These are phyloP conservation scores for Euphysa ruthae DNA, from an alignment of 30 jellyfish, hydroid and myxozoan genomes.

Conservation along the genomic window DNA sequence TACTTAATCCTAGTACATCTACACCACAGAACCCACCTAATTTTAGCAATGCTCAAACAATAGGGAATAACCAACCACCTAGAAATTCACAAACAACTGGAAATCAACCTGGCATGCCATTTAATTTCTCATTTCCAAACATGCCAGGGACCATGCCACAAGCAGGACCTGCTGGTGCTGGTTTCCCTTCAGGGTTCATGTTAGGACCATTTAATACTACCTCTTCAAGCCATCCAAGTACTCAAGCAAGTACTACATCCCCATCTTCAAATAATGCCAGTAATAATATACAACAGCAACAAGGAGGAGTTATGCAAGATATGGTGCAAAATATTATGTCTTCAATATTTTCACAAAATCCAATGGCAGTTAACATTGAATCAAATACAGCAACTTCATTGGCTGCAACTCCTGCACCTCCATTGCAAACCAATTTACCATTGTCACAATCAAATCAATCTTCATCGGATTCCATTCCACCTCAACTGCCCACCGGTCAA, in stretches of 20 bases:
- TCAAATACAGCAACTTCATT: neutral
- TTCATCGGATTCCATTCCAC: neutral
- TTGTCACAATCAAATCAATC: neutral
- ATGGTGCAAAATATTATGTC: slow-evolving; percentile 7
- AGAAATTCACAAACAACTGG: neutral
- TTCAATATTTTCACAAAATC: slow-evolving; percentile 10
- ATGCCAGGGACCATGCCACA: neutral
- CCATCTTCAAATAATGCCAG: neutral
- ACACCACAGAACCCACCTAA: slow-evolving; percentile 10
- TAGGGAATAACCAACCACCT: neutral
- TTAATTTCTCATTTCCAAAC: neutral
- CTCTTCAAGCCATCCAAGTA: neutral
- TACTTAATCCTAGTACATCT: slow-evolving; percentile 18
- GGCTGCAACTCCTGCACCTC: slow-evolving; percentile 23
- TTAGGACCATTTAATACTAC: neutral
- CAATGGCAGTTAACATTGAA: slow-evolving; percentile 17
- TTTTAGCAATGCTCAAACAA: neutral
- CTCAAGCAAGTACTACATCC: neutral
- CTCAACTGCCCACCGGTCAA: neutral
- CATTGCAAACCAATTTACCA: neutral
- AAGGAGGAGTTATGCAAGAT: neutral
- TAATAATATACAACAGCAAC: neutral
- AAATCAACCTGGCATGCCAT: slow-evolving; percentile 6
- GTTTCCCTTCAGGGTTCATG: slow-evolving; percentile 5
- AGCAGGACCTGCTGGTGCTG: neutral